These are phyloP conservation scores for Paraplagusia blochii DNA, from an alignment of 2,113 vertebrate species.

Conservation along the genomic window DNA sequence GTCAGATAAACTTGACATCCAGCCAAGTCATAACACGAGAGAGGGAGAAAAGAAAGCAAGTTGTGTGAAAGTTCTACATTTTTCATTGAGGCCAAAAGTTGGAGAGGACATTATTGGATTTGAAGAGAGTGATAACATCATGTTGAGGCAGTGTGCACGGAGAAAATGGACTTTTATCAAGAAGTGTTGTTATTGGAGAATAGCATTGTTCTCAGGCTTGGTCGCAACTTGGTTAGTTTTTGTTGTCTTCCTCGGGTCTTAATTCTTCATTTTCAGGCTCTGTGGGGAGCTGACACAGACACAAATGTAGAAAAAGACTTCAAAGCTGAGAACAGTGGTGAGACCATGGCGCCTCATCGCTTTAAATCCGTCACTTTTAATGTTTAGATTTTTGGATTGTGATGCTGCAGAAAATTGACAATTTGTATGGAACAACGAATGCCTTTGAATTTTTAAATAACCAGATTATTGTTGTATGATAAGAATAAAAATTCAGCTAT, in stretches of 20 bases:
- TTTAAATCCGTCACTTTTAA: conserved; percentile 26
- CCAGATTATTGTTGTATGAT: too few relatives aligned
- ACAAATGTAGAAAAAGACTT: conserved; percentile 33
- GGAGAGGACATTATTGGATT: conserved; percentile 64
- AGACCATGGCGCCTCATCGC: neutral
- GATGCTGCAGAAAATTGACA: too few relatives aligned
- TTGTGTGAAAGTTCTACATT: conserved; percentile 52
- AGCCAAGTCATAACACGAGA: conserved; percentile 38
- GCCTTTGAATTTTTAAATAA: too few relatives aligned
- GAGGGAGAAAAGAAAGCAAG: conserved; percentile 33
- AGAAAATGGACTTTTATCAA: conserved; percentile 74
- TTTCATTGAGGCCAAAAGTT: conserved; percentile 40
- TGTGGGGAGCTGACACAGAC: conserved; percentile 41
- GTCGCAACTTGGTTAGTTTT: conserved; percentile 60
- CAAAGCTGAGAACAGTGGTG: conserved; percentile 18
- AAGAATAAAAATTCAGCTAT: too few relatives aligned
- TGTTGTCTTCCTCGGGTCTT: conserved; percentile 45
- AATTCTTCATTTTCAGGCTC: conserved; percentile 69
- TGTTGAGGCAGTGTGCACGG: conserved; percentile 58
- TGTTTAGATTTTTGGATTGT: too few relatives aligned
- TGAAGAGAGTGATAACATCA: conserved; percentile 64
- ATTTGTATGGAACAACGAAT: too few relatives aligned
- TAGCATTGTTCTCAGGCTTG: conserved; percentile 48
- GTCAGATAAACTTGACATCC: conserved; percentile 14
- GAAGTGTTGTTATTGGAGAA: conserved; percentile 67